Conservation (phyloP, 2,888 invertebrate genomes). For the Nemurella pictetii region DNA sequence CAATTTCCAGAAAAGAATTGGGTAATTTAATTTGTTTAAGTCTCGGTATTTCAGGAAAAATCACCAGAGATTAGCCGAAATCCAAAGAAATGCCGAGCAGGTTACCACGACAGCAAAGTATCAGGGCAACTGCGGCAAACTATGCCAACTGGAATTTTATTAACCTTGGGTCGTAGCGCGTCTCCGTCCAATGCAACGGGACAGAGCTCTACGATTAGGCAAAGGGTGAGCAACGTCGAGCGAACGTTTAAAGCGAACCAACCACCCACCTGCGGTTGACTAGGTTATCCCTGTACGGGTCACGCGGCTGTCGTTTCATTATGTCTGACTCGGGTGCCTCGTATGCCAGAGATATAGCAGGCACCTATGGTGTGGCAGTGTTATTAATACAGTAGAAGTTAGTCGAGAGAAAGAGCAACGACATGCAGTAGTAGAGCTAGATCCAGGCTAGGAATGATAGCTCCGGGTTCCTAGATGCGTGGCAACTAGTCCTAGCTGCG, state of each 20-base stretch:
- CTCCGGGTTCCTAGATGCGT: constrained; percentile 16
- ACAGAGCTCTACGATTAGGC: constrained; percentile 29
- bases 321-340: constrained; percentile 99
- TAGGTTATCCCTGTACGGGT: constrained; percentile 97
- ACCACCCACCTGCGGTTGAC: constrained; percentile 93
- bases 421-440: constrained; percentile 16
- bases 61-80: not conserved
- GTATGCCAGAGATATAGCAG: constrained; percentile 98
- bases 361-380: constrained; percentile 75
- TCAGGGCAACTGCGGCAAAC: not conserved
- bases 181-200: constrained; percentile 21
- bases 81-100: not conserved
- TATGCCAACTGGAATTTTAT: not conserved
- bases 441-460: not conserved
- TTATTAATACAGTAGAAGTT: constrained; percentile 41
- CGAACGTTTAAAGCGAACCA: constrained; percentile 22
- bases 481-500: constrained; percentile 28
- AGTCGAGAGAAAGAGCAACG: constrained; percentile 24
- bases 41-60: not conserved
- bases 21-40: not conserved
- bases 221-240: constrained; percentile 10
- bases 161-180: constrained; percentile 7
- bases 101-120: not conserved
- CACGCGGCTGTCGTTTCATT: constrained; percentile 98
- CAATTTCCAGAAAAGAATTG: not conserved